Evolutionary conservation across 2,888 invertebrate species (phyloP), one percentile per base, ranked within the genome.

Genomic region (Arctia plantaginis): DNA sequence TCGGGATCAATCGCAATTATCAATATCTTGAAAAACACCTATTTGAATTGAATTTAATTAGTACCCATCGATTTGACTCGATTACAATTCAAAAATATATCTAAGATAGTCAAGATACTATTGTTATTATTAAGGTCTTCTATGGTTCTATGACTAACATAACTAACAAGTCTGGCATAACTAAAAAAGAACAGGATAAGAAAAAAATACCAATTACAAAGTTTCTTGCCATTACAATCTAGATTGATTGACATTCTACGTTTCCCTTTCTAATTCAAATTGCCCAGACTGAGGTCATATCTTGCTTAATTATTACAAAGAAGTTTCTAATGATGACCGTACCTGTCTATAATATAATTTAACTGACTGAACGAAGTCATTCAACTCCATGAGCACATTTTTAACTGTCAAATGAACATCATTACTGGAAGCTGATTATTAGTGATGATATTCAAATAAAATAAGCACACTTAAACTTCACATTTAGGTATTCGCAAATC

Each of bases 371-470:
- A 77, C 79, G 79, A 71, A 83, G 85, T 87, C 85, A 85, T 84
- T 87, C 85, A 83, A 84, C 85, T 82, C 79, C 69, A 77, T 87
- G 83, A 85, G 82, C 83, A 84, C 74, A 82, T 86, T 80, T 59
- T 79, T 72, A 68, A 78, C 77, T 83, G 80, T 80, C 77, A 80
- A 81, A 81, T 82, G 78, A 77, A 70, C 78, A 70, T 82, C 83
- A 84, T 87, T 87, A 85, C 77, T 74, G 76, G 75, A 80, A 80
- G 77, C 79, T 87, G 86, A 89, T 89, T 89, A 89, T 74, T 78
- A 79, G 77, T 82, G 87, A 89, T 89, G 89, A 89, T 89, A 89
- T 89, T 89, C 89, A 88, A 86, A 88, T 87, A 87, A 86, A 80
- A 80, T 83, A 85, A 76, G 76, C 51, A 59, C 62, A 71, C 62